These are phyloP conservation scores for Campylomormyrus numenius DNA, from an alignment of 2,113 vertebrate species.

Conservation along the genomic window DNA sequence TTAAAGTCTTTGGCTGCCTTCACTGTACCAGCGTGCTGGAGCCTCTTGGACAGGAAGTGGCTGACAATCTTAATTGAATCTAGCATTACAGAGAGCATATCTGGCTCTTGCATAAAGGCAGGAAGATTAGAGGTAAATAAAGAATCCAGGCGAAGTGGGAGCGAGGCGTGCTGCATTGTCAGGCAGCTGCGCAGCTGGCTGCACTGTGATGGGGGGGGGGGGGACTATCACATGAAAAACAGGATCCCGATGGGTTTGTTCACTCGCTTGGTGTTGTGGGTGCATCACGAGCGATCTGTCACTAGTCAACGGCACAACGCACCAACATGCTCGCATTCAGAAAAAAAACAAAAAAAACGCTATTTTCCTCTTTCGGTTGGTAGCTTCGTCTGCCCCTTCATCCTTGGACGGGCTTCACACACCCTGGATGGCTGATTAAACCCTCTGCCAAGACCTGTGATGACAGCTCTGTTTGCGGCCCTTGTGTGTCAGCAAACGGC, in stretches of 20 bases:
- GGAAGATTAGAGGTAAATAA: constrained; percentile 33
- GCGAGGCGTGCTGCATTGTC: not conserved
- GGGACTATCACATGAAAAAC: not conserved
- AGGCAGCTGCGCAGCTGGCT: not conserved
- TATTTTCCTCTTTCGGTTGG: not conserved
- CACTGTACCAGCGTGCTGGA: constrained; percentile 1
- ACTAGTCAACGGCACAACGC: not conserved
- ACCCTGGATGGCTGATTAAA: not conserved
- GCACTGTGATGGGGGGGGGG: not conserved
- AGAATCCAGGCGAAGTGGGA: not conserved
- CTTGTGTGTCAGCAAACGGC: not conserved
- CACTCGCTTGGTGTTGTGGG: not conserved
- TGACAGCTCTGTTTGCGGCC: not conserved
- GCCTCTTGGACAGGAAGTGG: constrained; percentile 16
- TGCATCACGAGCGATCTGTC: not conserved
- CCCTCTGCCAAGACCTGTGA: not conserved
- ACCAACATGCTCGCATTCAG: not conserved
- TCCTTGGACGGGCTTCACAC: not conserved
- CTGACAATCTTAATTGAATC: constrained; percentile 46
- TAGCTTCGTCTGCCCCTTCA: not conserved
- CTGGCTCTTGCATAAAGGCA: constrained; percentile 23
- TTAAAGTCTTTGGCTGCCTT: constrained; percentile 26
- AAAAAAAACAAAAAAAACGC: not conserved
- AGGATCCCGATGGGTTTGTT: not conserved
- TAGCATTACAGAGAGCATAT: constrained; percentile 29